A percentile compares a stretch with the other conserved stretches of the same genome.
phyloP scores from a whole-genome alignment of 2,113 vertebrate species.

The Etheostoma cragini region DNA sequence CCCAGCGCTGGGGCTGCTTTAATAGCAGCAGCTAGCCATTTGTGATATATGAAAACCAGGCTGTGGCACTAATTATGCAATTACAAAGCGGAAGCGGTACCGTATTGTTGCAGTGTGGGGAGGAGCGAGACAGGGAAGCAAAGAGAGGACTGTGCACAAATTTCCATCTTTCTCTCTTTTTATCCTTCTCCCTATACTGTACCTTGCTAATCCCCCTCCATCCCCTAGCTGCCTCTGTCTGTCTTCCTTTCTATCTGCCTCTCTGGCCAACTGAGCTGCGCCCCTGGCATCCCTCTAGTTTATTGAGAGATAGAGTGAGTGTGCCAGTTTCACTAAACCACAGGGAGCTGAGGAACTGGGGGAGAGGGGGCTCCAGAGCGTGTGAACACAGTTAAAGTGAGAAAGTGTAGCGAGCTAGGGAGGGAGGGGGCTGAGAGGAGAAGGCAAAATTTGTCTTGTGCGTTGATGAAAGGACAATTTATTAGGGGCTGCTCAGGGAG shows the following conservation, averaged over 20 bases:
- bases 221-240: slow-evolving; percentile 7
- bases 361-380: slow-evolving; percentile 42
- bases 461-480: slow-evolving; percentile 93
- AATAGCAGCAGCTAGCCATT: slow-evolving; percentile 83
- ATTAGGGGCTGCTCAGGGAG: slow-evolving; percentile 92
- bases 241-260: slow-evolving; percentile 13
- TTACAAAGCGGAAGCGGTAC: slow-evolving; percentile 95
- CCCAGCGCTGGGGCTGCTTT: slow-evolving; percentile 69
- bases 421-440: not conserved
- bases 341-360: slow-evolving; percentile 54
- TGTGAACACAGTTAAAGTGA: slow-evolving; percentile 30
- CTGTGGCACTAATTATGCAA: slow-evolving; percentile 97
- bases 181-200: slow-evolving; percentile 24
- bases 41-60: slow-evolving; percentile 97
- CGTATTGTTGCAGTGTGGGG: slow-evolving; percentile 87
- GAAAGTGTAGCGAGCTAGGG: slow-evolving; percentile 30
- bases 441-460: slow-evolving; percentile 90
- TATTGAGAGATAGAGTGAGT: slow-evolving; percentile 60
- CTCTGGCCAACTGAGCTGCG: slow-evolving; percentile 31
- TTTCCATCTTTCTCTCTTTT: slow-evolving; percentile 42
- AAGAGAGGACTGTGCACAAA: slow-evolving; percentile 41
- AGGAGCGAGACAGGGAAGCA: slow-evolving; percentile 73
- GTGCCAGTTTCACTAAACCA: slow-evolving; percentile 69
- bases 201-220: slow-evolving; percentile 42
- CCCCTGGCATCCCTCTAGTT: slow-evolving; percentile 53